These are phyloP conservation scores for Galleria mellonella DNA, from an alignment of 1,140 invertebrate genomes.

Conservation along the genomic window DNA sequence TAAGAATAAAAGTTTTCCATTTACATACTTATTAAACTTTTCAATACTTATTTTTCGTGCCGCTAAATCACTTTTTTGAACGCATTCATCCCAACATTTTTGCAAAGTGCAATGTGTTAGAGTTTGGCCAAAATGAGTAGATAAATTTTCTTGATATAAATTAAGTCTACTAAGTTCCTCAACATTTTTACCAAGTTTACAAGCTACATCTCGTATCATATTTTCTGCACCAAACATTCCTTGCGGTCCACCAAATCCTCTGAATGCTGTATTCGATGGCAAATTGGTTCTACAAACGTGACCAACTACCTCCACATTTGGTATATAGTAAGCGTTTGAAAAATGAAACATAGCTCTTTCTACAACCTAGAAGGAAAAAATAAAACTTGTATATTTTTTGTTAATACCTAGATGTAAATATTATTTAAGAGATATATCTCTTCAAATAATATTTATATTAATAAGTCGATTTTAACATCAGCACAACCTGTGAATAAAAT, in stretches of 20 bases:
- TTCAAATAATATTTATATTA: too few relatives aligned
- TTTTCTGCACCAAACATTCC: conserved; percentile 90
- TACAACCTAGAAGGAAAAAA: conserved; percentile 78
- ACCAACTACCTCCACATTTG: conserved; percentile 79
- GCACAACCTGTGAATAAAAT: too few relatives aligned
- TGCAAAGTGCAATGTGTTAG: conserved; percentile 85
- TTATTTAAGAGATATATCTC: neutral
- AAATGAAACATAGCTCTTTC: conserved; percentile 87
- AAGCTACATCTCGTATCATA: conserved; percentile 85
- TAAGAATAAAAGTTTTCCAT: too few relatives aligned
- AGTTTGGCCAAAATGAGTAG: conserved; percentile 87
- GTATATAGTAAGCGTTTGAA: conserved; percentile 86
- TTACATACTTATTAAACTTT: conserved; percentile 82
- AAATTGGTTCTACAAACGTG: conserved; percentile 89
- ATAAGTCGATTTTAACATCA: too few relatives aligned
- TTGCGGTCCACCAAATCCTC: conserved; percentile 93
- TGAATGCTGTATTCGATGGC: conserved; percentile 92
- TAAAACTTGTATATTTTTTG: conserved; percentile 1
- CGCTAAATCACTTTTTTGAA: conserved; percentile 80
- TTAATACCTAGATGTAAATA: neutral
- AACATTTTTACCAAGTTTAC: conserved; percentile 78
- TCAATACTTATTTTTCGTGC: conserved; percentile 77
- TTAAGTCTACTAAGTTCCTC: conserved; percentile 78
- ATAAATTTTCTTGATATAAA: conserved; percentile 87
- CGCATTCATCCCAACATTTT: conserved; percentile 89